These are phyloP conservation scores for Sus cebifrons DNA, from an alignment of 2,797 vertebrate species.

Conservation along the genomic window DNA sequence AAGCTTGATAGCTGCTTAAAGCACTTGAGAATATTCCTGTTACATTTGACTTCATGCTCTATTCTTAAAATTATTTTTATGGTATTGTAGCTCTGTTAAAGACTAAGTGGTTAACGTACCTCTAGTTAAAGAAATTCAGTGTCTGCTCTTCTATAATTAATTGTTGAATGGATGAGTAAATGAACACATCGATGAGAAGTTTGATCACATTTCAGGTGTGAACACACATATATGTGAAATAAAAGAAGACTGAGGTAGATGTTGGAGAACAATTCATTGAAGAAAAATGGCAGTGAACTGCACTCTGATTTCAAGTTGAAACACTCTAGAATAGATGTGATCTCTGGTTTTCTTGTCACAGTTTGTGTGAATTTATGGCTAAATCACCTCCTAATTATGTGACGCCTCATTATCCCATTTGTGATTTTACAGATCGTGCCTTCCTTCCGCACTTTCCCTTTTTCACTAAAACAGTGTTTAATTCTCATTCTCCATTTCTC, in stretches of 20 bases:
- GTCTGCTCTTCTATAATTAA: not conserved
- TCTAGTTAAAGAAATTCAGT: not conserved
- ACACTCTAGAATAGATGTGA: not conserved
- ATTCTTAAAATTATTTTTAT: not conserved
- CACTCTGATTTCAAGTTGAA: not conserved
- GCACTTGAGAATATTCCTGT: not conserved
- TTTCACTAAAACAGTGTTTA: not conserved
- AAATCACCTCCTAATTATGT: constrained; percentile 9
- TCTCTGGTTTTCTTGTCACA: not conserved
- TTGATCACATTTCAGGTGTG: not conserved
- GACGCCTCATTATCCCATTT: not conserved
- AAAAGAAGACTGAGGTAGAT: not conserved
- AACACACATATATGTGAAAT: not conserved
- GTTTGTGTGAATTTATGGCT: not conserved
- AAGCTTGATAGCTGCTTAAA: not conserved
- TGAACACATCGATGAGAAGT: not conserved
- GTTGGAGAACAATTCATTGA: not conserved
- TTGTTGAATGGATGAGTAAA: not conserved
- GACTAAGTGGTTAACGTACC: too few relatives aligned
- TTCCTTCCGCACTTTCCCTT: not conserved
- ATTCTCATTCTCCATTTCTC: not conserved
- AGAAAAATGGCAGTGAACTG: not conserved
- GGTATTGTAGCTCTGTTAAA: not conserved
- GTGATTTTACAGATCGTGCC: not conserved
- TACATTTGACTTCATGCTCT: not conserved